phyloP scores from a whole-genome alignment of 1,140 invertebrate genomes.

The Pararge aegeria region DNA sequence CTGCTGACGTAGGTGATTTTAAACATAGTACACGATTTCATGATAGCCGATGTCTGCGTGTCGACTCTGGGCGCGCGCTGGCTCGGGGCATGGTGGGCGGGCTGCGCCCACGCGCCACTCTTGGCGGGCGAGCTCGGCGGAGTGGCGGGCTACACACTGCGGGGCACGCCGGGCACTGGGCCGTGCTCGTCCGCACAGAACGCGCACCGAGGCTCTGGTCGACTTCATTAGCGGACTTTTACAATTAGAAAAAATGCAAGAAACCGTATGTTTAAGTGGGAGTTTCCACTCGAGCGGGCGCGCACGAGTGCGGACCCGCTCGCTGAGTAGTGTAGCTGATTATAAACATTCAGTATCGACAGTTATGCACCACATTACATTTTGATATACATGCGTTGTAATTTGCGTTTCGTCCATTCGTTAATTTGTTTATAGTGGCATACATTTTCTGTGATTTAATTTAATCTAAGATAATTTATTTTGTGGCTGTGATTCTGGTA shows the following conservation, averaged over 20 bases:
- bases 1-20: constrained; percentile 72
- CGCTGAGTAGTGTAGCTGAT: background rate
- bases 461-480: background rate
- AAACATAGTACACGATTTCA: constrained; percentile 70
- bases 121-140: constrained; percentile 1
- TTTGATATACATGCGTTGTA: background rate
- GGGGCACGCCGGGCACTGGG: constrained; percentile 24
- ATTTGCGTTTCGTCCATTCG: background rate
- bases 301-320: constrained; percentile 19
- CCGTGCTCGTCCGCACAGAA: constrained; percentile 49
- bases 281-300: constrained; percentile 43
- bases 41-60: constrained; percentile 29
- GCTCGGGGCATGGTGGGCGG: constrained; percentile 12
- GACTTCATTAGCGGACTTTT: constrained; percentile 60
- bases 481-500: background rate
- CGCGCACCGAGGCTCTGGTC: constrained; percentile 45
- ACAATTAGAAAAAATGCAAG: constrained; percentile 56
- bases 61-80: background rate
- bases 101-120: constrained; percentile 29
- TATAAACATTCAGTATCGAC: constrained; percentile 26
- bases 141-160: constrained; percentile 14
- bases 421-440: no score
- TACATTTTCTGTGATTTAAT: background rate
- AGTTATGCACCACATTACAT: constrained; percentile 19
- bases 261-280: constrained; percentile 34